Base-by-base conservation (phyloP, 1,140 invertebrate species). In the Scaptomyza hsui region DNA sequence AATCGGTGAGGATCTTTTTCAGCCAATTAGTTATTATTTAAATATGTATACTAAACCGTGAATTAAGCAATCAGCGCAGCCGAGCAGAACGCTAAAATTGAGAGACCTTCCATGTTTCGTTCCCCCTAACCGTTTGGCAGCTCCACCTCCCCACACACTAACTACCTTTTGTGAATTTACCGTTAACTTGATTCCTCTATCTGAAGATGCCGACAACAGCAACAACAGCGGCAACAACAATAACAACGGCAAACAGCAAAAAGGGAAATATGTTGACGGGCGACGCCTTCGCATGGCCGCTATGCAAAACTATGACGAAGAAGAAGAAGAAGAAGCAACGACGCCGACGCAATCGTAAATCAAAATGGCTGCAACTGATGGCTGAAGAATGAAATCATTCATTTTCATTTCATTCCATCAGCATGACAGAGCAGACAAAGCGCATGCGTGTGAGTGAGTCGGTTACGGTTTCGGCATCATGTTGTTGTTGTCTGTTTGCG, bases 381-480 rank as follows among this genome's bases (percentile, higher is more conserved):
- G 74, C 78, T 70, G 78, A 88, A 81, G 82, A 86, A 86, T 77
- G 78, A 77, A 86, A 79, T 86, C 81, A 88, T 81, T 81, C 77
- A 67, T 61, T 72, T 80, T 51, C 47, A 41, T 62, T 61, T 21
- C 56, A 59, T 49, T 63, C 52, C 60, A 37, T 55, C 62, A 55
- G 19, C 26, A 29, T 29, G 26, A 29, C 26, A 29, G 7, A 29
- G 26, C 35, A 82, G 77, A 56, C 64, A 88, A 9, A 57, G 73
- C 82, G 82, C 81, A 86, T 86, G 81, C 81, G 81, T 85, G 64
- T 78, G 77, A 81, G 69, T 62, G 62, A 48, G 55, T 48, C 52
- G 32, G 32, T 37, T 39, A 71, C 48, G 57, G 51, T 42, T 39
- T 72, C 48, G 57, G 51, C 39, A 65, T 67, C 32, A 60, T 72